Conservation (phyloP, 2,797 vertebrate genomes). For the Oreortyx pictus region DNA sequence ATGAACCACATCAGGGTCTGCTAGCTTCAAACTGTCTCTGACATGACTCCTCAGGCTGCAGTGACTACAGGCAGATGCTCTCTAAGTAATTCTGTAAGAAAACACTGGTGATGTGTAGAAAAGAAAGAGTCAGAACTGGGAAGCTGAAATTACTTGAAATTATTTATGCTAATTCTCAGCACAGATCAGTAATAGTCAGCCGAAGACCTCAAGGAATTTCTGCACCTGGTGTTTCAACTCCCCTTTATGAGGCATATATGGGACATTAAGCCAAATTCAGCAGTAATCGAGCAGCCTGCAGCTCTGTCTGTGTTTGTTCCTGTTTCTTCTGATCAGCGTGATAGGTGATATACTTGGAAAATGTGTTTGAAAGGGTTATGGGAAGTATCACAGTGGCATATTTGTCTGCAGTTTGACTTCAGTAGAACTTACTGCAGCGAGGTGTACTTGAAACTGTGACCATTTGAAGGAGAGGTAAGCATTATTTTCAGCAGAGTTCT, state of each 20-base stretch:
- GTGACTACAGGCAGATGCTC: neutral
- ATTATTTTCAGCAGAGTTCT: neutral
- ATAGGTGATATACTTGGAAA: neutral
- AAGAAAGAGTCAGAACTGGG: neutral
- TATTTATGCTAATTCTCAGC: constrained; percentile 3
- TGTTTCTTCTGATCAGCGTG: neutral
- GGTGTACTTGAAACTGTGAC: neutral
- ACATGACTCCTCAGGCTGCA: constrained; percentile 29
- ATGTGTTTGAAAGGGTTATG: neutral
- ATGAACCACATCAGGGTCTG: neutral
- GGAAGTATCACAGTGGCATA: neutral
- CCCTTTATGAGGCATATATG: neutral
- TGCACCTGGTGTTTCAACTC: neutral
- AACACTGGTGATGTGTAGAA: neutral
- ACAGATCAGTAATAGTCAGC: neutral
- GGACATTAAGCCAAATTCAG: neutral
- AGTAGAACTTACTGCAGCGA: neutral
- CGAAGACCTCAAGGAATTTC: constrained; percentile 11
- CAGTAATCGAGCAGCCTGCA: neutral
- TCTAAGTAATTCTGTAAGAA: neutral
- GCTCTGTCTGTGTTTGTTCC: neutral
- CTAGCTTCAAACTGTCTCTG: constrained; percentile 5
- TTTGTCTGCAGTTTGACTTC: neutral
- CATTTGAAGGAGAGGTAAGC: neutral
- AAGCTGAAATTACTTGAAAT: neutral